Percentiles rank a stretch among this genome's conserved stretches.
Conservation (phyloP, 2,797 vertebrate species). For the Delichon dasypus region DNA sequence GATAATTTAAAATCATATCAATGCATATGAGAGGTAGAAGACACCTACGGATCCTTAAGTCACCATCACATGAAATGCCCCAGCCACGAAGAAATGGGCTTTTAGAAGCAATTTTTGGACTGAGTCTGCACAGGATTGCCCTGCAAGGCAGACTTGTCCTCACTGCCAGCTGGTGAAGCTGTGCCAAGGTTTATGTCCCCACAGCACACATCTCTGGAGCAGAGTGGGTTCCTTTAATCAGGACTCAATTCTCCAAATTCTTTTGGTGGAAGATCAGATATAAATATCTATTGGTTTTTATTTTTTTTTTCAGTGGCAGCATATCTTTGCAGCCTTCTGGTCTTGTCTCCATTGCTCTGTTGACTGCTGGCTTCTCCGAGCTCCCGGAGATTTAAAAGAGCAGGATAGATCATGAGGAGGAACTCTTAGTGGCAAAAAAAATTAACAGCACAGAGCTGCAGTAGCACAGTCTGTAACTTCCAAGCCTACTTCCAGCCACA, state of each 20-base stretch:
- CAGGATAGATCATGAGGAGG: not conserved
- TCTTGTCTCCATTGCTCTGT: not conserved
- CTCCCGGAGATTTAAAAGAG: not conserved
- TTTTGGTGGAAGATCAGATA: not conserved
- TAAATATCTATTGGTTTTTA: not conserved
- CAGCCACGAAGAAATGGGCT: not conserved
- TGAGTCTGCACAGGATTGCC: accelerated
- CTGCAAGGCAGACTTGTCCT: not conserved
- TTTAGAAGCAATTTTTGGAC: not conserved
- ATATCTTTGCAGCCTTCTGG: not conserved
- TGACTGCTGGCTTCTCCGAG: not conserved
- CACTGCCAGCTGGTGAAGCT: not conserved
- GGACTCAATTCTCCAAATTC: not conserved
- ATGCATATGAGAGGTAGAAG: not conserved
- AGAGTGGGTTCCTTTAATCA: accelerated
- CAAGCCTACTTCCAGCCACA: not conserved
- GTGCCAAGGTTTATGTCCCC: not conserved
- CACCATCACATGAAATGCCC: not conserved
- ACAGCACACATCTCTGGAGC: not conserved
- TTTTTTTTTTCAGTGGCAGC: not conserved
- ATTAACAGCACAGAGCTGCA: not conserved
- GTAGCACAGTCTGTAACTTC: not conserved
- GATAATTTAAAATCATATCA: not conserved
- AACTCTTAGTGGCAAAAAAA: not conserved
- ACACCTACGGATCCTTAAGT: not conserved